A percentile compares a stretch with the other conserved stretches of the same genome.
phyloP scores from a whole-genome alignment of 2,797 vertebrate genomes.

The Loris lydekkerianus region DNA sequence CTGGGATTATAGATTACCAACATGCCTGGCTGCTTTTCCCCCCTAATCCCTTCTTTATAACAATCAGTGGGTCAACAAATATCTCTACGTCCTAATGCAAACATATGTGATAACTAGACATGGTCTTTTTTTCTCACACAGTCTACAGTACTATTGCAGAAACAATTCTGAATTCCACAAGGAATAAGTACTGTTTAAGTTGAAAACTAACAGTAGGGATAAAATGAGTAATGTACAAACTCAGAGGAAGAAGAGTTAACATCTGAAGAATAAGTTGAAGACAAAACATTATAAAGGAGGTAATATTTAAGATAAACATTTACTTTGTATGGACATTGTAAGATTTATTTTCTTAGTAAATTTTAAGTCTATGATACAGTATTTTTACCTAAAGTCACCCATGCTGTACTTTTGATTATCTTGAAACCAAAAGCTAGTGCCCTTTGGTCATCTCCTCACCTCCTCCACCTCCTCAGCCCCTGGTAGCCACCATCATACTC shows the following conservation, averaged over 20 bases:
- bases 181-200: not conserved
- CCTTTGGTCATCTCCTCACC: not conserved
- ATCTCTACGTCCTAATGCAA: not conserved
- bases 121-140: too few relatives aligned
- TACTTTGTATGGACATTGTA: not conserved
- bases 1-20: too few relatives aligned
- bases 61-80: not conserved
- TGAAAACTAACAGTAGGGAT: not conserved
- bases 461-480: not conserved
- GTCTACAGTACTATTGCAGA: not conserved
- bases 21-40: not conserved
- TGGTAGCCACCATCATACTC: not conserved
- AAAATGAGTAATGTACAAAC: not conserved
- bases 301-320: not conserved
- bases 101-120: not conserved
- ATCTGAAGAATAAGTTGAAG: not conserved
- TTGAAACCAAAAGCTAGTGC: not conserved
- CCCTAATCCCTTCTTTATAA: not conserved
- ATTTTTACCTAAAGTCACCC: not conserved
- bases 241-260: not conserved
- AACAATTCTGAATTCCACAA: not conserved
- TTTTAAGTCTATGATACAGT: not conserved
- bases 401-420: not conserved
- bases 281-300: not conserved
- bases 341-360: not conserved